Conservation (phyloP, 2,888 invertebrate genomes). For the Deladenus siricidicola region DNA sequence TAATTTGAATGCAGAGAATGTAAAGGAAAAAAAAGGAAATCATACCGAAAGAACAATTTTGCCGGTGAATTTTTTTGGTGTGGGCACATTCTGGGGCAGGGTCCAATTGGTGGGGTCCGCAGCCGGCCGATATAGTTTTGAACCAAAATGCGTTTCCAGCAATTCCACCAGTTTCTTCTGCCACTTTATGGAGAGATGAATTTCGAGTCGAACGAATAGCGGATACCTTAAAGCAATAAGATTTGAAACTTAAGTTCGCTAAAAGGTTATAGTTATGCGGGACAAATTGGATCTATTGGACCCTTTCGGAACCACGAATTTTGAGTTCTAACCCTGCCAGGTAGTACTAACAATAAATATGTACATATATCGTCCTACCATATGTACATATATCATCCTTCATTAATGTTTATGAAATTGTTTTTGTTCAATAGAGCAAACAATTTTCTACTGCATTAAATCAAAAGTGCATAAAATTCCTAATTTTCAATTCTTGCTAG, state of each 20-base stretch:
- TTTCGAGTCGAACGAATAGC: slow-evolving; percentile 58
- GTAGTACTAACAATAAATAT: no score
- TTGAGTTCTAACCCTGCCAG: background rate
- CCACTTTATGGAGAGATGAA: slow-evolving; percentile 57
- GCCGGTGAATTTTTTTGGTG: slow-evolving; percentile 46
- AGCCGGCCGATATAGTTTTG: slow-evolving; percentile 39
- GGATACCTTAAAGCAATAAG: slow-evolving; percentile 56
- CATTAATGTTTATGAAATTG: no score
- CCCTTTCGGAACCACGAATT: background rate
- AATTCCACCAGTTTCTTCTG: slow-evolving; percentile 56
- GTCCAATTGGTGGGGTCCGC: slow-evolving; percentile 38
- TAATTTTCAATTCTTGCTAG: no score
- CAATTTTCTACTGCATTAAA: no score
- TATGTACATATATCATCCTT: no score
- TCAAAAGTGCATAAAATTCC: no score
- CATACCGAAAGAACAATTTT: slow-evolving; percentile 41
- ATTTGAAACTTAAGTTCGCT: background rate
- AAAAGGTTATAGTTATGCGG: background rate
- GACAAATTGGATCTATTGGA: no score
- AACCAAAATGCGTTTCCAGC: slow-evolving; percentile 54
- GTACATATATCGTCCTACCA: no score
- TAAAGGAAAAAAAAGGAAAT: background rate
- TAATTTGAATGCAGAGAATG: no score
- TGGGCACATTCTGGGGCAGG: slow-evolving; percentile 34
- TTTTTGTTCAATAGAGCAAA: no score